Evolutionary conservation across 2,888 invertebrate genomes (phyloP), one percentile per base, ranked within the genome.

Genomic region (Cephonodes hylas): DNA sequence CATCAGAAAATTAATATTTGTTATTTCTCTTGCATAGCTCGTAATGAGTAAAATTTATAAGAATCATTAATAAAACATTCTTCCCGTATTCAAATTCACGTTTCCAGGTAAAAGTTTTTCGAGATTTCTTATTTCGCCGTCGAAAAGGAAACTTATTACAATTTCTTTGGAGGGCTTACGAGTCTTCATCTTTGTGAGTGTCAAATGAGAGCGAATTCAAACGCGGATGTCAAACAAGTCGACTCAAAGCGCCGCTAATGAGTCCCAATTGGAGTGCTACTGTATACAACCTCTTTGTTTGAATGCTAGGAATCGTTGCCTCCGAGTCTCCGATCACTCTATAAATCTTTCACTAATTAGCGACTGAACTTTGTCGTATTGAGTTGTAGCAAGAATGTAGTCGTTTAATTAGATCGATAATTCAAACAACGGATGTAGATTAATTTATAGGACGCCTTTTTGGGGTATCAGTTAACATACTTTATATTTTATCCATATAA

Each of bases 211-310:
- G 73, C 64, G 71, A 76, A 79, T 80, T 79, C 76, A 76, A 53
- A 74, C 72, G 72, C 73, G 67, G 73, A 77, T 78, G 75, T 79
- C 79, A 78, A 80, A 80, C 80, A 79, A 77, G 74, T 72, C 72
- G 73, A 69, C 73, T 79, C 79, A 80, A 79, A 80, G 80, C 73
- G 71, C 71, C 74, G 71, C 79, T 80, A 80, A 80, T 80, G 80
- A 80, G 76, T 74, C 72, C 72, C 70, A 71, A 77, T 79, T 75
- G 74, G 70, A 77, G 69, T 77, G 75, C 75, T 74, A 73, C 70
- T 70, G 74, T 70, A 74, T 75, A 76, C 71, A 62, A 34, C 23
- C 64, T 62, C 69, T 72, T 70, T 72, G 69, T 73, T 66, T 63
- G 60, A 59, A 61, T 38, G 27, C 23, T 23, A 38, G 59, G 10